Evolutionary conservation across 2,113 vertebrate species (phyloP).

Genomic region (Raja brachyura): DNA sequence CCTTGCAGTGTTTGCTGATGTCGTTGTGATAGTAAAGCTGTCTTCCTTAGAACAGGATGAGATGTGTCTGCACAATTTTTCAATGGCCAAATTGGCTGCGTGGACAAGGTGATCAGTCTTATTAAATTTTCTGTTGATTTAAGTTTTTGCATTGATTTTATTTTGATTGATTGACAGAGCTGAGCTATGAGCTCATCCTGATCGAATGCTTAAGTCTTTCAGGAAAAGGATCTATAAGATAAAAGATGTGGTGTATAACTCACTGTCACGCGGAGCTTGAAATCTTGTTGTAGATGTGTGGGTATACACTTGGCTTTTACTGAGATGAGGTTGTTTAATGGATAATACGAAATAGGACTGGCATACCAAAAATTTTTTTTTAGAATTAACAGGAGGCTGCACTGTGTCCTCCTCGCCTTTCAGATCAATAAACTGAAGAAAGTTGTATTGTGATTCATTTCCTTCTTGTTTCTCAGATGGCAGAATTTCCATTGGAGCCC

Average conservation of each 20-base stretch:
- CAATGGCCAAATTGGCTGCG: constrained; percentile 22
- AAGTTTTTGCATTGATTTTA: constrained; percentile 33
- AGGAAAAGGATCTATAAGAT: constrained; percentile 23
- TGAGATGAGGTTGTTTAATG: neutral
- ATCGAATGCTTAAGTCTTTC: constrained; percentile 24
- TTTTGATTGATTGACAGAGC: constrained; percentile 29
- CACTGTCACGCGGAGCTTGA: neutral
- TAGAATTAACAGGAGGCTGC: neutral
- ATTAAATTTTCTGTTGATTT: constrained; percentile 34
- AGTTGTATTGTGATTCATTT: constrained; percentile 14
- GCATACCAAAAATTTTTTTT: neutral
- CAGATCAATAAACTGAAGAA: neutral
- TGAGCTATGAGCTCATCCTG: constrained; percentile 23
- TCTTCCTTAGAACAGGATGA: neutral
- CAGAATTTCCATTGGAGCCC: constrained; percentile 93
- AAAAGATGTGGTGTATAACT: neutral
- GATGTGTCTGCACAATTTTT: constrained; percentile 34
- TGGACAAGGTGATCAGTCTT: constrained; percentile 33
- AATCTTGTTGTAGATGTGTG: neutral
- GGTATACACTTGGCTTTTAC: neutral
- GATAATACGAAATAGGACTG: neutral
- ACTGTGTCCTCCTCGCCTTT: neutral
- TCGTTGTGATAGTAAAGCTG: constrained; percentile 26
- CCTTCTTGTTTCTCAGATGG: constrained; percentile 70
- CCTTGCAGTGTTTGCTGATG: constrained; percentile 12